Conservation (phyloP, 2,888 invertebrate species). For the Liposcelis brunnea region DNA sequence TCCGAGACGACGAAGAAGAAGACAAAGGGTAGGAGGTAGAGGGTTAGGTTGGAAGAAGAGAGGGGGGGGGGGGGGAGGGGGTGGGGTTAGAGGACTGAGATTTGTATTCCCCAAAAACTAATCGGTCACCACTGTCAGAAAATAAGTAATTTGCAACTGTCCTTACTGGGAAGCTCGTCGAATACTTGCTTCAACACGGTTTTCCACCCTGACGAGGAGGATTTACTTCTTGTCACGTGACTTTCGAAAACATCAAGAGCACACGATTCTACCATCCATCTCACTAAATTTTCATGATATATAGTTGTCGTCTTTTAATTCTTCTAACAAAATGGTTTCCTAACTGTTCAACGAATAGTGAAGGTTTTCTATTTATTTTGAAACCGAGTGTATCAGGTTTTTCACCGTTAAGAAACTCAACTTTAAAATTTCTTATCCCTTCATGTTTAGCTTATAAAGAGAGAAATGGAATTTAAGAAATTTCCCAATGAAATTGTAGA, state of each 20-base stretch:
- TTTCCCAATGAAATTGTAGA: neutral
- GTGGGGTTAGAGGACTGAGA: neutral
- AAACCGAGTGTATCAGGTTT: slow-evolving; percentile 4
- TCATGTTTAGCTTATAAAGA: slow-evolving; percentile 4
- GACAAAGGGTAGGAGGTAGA: neutral
- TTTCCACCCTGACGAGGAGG: neutral
- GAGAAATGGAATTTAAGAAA: no score
- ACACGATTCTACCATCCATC: slow-evolving; percentile 9
- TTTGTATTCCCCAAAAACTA: slow-evolving; percentile 9
- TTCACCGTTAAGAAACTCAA: slow-evolving; percentile 2
- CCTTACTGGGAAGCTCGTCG: neutral
- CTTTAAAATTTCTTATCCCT: neutral
- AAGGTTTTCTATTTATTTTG: neutral
- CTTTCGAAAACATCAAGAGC: slow-evolving; percentile 5
- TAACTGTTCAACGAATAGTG: neutral
- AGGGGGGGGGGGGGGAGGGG: slow-evolving; percentile 5
- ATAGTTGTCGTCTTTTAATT: slow-evolving; percentile 5
- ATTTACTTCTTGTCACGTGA: slow-evolving; percentile 5
- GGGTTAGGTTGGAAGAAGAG: neutral
- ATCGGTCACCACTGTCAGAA: slow-evolving; percentile 9
- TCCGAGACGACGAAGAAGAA: slow-evolving; percentile 3
- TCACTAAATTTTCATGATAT: slow-evolving; percentile 10
- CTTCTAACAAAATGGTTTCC: neutral
- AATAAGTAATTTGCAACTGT: slow-evolving; percentile 8
- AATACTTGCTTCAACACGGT: no score